Base-by-base conservation (phyloP, 2,113 vertebrate genomes). In the Sturnus vulgaris region DNA sequence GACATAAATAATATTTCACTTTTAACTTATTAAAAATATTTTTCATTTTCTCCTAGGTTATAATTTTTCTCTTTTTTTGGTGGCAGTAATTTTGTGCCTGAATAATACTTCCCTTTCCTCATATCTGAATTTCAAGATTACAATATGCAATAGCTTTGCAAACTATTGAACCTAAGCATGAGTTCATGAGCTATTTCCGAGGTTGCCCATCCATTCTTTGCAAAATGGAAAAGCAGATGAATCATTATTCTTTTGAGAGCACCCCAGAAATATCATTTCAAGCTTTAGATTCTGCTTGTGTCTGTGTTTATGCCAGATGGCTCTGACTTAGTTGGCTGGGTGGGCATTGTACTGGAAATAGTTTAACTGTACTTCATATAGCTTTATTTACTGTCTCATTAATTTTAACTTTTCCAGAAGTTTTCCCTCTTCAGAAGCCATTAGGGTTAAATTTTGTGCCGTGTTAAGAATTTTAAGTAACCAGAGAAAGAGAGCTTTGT, bases 361-460 rank as follows among this genome's bases (percentile, higher is more conserved):
- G 86, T 91, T 94, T 64, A 73, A 86, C 76, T 86, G 86, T 96
- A 93, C 49, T 93, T 95, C 80, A 57, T 89, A 83, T 71, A 81
- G 64, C 65, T 92, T 84, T 95, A 87, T 96, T 97, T 96, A 93
- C 85, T 96, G 68, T 97, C 95, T 97, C 96, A 96, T 97, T 97
- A 97, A 97, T 97, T 97, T 97, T 96, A 97, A 83, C 93, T 97
- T 97, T 95, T 90, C 75, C 73, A 89, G 89, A 97, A 93, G 77
- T 96, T 96, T 97, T 94, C 75, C 83, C 60, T 94, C 10, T 86
- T 95, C 86, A 96, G 91, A 97, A 96, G 71, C 60, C 56, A 90
- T 93, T 85, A 94, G 73, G 85, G 60, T 96, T 97, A 94, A 79
- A 52, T 91, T 93, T 95, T 92, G 73, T 82, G 70, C 69, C 44